Percentiles rank a stretch among this genome's conserved stretches.
Conservation (phyloP, 1,140 invertebrate genomes). For the Papilio helenus region DNA sequence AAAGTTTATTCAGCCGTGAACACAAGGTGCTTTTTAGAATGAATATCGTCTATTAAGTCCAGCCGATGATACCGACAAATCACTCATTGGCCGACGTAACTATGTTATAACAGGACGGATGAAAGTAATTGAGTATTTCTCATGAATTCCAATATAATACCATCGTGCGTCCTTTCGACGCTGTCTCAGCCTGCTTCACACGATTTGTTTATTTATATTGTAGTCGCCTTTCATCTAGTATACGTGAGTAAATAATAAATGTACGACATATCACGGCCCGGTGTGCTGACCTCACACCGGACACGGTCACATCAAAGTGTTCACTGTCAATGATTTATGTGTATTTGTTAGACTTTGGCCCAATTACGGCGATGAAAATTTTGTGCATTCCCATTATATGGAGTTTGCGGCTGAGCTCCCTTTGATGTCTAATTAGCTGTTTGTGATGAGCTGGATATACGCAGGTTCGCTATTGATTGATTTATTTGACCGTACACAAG, state of each 20-base stretch:
- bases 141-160: conserved; percentile 72
- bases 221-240: conserved; percentile 74
- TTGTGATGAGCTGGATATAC: conserved; percentile 55
- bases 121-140: conserved; percentile 68
- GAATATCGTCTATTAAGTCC: conserved; percentile 37
- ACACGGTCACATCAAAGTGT: conserved; percentile 75
- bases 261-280: conserved; percentile 65
- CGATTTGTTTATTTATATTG: conserved; percentile 80
- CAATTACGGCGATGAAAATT: conserved; percentile 74
- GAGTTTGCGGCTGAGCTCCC: conserved; percentile 59
- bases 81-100: conserved; percentile 49
- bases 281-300: conserved; percentile 69
- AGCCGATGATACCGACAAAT: conserved; percentile 46
- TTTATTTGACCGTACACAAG: conserved; percentile 54
- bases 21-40: conserved; percentile 23
- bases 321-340: conserved; percentile 70
- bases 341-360: conserved; percentile 67
- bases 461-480: conserved; percentile 61
- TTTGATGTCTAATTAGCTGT: conserved; percentile 78
- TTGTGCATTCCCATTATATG: conserved; percentile 73
- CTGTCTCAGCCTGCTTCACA: conserved; percentile 66
- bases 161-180: conserved; percentile 66
- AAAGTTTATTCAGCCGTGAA: conserved; percentile 35
- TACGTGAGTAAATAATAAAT: conserved; percentile 79
- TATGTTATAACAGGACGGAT: conserved; percentile 55